Conservation (phyloP, 1,140 invertebrate species). For the Bombus turneri region DNA sequence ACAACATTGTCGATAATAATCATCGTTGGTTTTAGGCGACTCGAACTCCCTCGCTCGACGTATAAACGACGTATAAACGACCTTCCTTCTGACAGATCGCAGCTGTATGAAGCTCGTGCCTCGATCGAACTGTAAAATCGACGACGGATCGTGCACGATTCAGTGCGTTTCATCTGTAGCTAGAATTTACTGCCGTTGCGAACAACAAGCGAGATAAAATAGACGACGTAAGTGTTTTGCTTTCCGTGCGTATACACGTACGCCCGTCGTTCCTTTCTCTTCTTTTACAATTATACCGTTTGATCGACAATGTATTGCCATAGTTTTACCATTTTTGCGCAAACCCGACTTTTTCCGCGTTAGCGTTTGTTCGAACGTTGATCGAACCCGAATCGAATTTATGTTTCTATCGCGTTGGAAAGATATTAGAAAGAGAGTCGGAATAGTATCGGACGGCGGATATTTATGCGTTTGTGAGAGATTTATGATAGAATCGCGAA, state of each 20-base stretch:
- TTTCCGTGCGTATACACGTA: neutral
- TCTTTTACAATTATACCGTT: neutral
- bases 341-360: too few species aligned
- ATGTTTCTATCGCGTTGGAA: too few species aligned
- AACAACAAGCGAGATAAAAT: neutral
- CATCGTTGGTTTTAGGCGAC: too few species aligned
- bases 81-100: constrained; percentile 1
- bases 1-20: too few species aligned
- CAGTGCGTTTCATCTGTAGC: constrained; percentile 2
- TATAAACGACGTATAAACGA: neutral
- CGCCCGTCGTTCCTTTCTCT: neutral
- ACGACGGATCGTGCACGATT: constrained; percentile 16
- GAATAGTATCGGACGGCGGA: neutral
- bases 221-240: constrained; percentile 3
- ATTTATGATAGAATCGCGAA: too few species aligned
- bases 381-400: too few species aligned
- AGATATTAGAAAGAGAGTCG: too few species aligned
- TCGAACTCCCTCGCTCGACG: too few species aligned
- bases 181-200: constrained; percentile 47
- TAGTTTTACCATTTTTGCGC: too few species aligned
- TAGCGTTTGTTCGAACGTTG: too few species aligned
- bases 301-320: fast-evolving
- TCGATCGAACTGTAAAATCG: constrained; percentile 14
- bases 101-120: constrained; percentile 47
- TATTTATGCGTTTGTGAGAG: neutral